phyloP scores from a whole-genome alignment of 2,797 vertebrate species.

The Rhincodon typus region DNA sequence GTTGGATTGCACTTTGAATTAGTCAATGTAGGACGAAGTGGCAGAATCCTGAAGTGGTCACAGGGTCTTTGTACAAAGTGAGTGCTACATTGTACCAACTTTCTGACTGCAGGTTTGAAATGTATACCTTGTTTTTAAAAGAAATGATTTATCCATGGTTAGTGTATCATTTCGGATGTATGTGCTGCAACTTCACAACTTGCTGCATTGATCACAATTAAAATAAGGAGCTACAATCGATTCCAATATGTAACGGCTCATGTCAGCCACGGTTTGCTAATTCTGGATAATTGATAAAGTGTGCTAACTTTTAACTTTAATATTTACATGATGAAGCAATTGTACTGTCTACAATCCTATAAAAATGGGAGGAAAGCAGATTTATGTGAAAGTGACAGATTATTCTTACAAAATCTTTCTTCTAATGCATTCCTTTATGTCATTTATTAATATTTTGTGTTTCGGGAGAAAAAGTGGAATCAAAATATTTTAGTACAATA shows the following conservation, averaged over 20 bases:
- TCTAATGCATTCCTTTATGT: background rate
- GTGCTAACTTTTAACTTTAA: background rate
- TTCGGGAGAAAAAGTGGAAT: background rate
- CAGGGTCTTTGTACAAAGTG: background rate
- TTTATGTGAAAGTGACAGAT: background rate
- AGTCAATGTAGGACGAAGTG: background rate
- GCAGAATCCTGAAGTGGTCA: background rate
- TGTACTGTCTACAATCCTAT: background rate
- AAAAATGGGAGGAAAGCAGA: slow-evolving; percentile 9
- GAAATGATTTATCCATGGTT: background rate
- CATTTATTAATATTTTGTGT: background rate
- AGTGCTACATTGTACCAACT: background rate
- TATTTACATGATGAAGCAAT: background rate
- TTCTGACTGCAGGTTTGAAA: background rate
- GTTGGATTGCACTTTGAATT: background rate
- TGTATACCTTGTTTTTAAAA: background rate
- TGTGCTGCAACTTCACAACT: background rate
- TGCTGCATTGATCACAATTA: background rate
- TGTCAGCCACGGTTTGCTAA: background rate
- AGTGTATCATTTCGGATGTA: background rate
- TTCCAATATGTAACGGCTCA: background rate
- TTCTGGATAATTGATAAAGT: background rate
- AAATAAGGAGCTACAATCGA: background rate
- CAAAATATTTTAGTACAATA: background rate
- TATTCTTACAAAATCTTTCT: too few species aligned